These are phyloP conservation scores for Margarornis squamiger DNA, from an alignment of 2,797 vertebrate genomes.

Conservation along the genomic window DNA sequence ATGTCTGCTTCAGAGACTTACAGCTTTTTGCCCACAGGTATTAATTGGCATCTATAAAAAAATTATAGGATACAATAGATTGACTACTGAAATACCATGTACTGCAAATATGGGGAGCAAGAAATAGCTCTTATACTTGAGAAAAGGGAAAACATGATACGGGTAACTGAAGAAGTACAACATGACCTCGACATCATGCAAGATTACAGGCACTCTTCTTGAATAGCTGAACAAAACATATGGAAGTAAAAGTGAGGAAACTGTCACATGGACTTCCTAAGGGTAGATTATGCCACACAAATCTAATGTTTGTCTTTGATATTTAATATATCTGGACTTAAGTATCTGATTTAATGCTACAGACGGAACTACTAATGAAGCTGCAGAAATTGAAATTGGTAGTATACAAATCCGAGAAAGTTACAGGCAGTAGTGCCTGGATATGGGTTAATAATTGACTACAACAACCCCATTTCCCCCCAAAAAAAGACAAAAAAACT, in stretches of 20 bases:
- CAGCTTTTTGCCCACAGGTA: neutral
- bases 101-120: neutral
- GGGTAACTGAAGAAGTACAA: neutral
- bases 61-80: neutral
- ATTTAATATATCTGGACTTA: neutral
- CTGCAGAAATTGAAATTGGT: neutral
- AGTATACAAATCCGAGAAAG: neutral
- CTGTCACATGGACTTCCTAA: neutral
- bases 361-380: neutral
- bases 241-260: neutral
- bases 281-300: neutral
- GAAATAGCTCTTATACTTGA: neutral
- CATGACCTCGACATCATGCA: neutral
- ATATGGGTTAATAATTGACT: neutral
- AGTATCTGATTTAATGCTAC: neutral
- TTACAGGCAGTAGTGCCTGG: neutral
- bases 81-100: neutral
- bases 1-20: neutral
- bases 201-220: neutral
- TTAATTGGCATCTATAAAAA: neutral
- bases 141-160: neutral
- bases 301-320: neutral
- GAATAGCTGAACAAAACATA: neutral
- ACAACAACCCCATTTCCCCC: neutral
- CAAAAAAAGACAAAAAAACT: fast-evolving